Conservation (phyloP, 2,888 invertebrate genomes). For the Drosophila pegasa region DNA sequence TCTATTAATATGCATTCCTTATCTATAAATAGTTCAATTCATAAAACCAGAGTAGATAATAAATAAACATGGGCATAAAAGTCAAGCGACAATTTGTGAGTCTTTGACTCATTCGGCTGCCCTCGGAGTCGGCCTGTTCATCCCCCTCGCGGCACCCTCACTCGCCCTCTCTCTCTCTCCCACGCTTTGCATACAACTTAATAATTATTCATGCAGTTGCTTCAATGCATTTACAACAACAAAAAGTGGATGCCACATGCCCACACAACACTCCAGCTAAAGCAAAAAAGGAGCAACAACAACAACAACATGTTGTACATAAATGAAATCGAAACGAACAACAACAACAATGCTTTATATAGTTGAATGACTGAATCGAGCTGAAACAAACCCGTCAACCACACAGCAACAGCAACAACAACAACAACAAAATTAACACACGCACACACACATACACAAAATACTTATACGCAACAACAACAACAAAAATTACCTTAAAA, state of each 20-base stretch:
- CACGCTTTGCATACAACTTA: slow-evolving; percentile 60
- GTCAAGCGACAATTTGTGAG: slow-evolving; percentile 40
- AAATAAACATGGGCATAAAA: slow-evolving; percentile 25
- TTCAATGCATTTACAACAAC: slow-evolving; percentile 75
- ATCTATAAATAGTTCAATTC: slow-evolving; percentile 55
- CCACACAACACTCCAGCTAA: slow-evolving; percentile 53
- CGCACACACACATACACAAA: slow-evolving; percentile 69
- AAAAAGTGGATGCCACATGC: slow-evolving; percentile 78
- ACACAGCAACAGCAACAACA: slow-evolving; percentile 43
- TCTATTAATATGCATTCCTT: not conserved
- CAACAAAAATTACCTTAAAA: slow-evolving; percentile 80
- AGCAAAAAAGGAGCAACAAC: slow-evolving; percentile 43
- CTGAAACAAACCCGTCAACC: slow-evolving; percentile 77
- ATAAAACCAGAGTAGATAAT: slow-evolving; percentile 33
- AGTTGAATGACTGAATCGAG: slow-evolving; percentile 75
- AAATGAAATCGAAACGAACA: slow-evolving; percentile 78
- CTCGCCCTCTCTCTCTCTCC: not conserved
- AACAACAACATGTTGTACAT: slow-evolving; percentile 53
- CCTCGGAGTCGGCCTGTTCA: not conserved
- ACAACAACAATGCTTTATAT: slow-evolving; percentile 71
- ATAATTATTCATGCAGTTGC: slow-evolving; percentile 81
- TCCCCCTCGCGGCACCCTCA: not conserved
- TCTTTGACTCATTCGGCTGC: slow-evolving; percentile 31
- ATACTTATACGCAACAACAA: slow-evolving; percentile 75
- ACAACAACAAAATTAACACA: slow-evolving; percentile 72